These are phyloP conservation scores for Haliclystus octoradiatus DNA, from an alignment of 30 jellyfish, hydroid and myxozoan species.

Conservation along the genomic window DNA sequence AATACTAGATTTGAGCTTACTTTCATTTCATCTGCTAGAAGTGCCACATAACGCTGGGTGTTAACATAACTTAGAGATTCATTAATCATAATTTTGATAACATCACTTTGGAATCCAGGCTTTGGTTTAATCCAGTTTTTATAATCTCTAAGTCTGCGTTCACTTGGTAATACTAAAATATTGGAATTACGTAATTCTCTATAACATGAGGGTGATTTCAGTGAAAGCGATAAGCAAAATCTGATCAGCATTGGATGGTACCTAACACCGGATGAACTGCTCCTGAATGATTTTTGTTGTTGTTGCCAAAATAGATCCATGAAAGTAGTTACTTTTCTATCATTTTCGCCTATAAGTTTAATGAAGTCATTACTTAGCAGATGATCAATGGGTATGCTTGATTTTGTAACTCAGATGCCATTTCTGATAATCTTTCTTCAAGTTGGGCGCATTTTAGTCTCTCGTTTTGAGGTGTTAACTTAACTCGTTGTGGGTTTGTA, in stretches of 20 bases:
- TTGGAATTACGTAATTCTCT: slow-evolving; percentile 13
- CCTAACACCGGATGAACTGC: neutral
- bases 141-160: slow-evolving; percentile 8
- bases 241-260: slow-evolving; percentile 37
- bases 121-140: no score
- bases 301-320: slow-evolving; percentile 34
- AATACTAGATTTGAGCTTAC: slow-evolving; percentile 29
- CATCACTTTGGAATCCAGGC: slow-evolving; percentile 26
- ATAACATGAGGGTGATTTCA: slow-evolving; percentile 28
- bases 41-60: slow-evolving; percentile 28
- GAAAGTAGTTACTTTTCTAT: slow-evolving; percentile 9
- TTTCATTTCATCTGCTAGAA: slow-evolving; percentile 27
- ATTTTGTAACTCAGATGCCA: neutral
- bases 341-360: neutral
- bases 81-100: slow-evolving; percentile 4
- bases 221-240: slow-evolving; percentile 16
- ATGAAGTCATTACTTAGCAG: neutral
- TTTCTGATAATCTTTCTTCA: neutral
- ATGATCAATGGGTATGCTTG: neutral
- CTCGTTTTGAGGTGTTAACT: slow-evolving; percentile 9
- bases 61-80: slow-evolving; percentile 6
- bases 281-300: slow-evolving; percentile 2
- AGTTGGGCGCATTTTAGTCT: slow-evolving; percentile 19
- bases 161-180: slow-evolving; percentile 11
- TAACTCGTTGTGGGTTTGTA: neutral